A percentile compares a stretch with the other conserved stretches of the same genome.
Conservation (phyloP, 2,113 vertebrate species). For the Seriola quinqueradiata region DNA sequence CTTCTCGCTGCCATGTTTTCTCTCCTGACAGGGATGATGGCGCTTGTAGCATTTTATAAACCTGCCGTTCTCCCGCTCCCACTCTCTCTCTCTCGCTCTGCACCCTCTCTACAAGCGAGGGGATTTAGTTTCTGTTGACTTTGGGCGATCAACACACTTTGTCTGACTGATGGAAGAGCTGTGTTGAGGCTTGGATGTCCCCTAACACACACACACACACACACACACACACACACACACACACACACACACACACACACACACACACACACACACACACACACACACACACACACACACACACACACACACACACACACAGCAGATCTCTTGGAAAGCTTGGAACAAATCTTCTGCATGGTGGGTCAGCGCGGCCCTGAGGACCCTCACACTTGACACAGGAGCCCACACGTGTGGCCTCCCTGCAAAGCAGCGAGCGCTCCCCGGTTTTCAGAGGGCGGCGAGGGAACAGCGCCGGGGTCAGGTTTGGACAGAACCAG, state of each 20-base stretch:
- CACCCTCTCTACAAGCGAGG: conserved; percentile 52
- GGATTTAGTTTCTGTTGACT: conserved; percentile 70
- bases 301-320: conserved; percentile 11
- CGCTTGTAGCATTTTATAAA: conserved; percentile 51
- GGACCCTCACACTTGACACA: conserved; percentile 60
- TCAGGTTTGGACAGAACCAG: conserved; percentile 68
- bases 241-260: conserved; percentile 13
- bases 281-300: conserved; percentile 33
- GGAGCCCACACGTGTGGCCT: conserved; percentile 44
- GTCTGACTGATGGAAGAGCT: conserved; percentile 51
- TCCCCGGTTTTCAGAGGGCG: conserved; percentile 39
- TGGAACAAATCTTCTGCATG: conserved; percentile 61
- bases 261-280: conserved; percentile 1
- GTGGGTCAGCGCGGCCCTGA: conserved; percentile 47
- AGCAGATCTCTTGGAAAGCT: conserved; percentile 36
- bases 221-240: conserved; percentile 34
- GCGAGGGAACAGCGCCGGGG: conserved; percentile 33
- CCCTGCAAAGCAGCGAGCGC: conserved; percentile 33
- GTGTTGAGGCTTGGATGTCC: conserved; percentile 23
- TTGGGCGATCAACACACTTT: conserved; percentile 40
- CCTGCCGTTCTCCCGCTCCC: conserved; percentile 37
- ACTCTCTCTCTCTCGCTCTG: conserved; percentile 14
- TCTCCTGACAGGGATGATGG: conserved; percentile 37
- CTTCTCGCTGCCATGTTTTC: conserved; percentile 38
- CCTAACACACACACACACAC: conserved; percentile 9